phyloP scores from a whole-genome alignment of 1,140 invertebrate genomes.

The Drosophila watanabei region DNA sequence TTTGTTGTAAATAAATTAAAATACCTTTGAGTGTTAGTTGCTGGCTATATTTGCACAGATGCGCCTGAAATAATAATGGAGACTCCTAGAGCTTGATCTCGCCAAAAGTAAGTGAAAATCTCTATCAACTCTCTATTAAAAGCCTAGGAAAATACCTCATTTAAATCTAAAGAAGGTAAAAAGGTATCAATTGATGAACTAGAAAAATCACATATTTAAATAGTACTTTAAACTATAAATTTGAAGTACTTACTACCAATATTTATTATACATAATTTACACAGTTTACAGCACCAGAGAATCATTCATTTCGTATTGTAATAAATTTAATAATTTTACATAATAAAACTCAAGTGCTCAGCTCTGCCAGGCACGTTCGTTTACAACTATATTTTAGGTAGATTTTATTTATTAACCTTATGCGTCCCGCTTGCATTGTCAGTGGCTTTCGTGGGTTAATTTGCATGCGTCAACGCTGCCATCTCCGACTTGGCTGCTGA shows the following conservation, averaged over 20 bases:
- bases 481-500: conserved; percentile 47
- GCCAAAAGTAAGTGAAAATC: not conserved
- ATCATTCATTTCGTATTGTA: not conserved
- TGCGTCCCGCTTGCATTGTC: conserved; percentile 43
- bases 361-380: not conserved
- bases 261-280: not conserved
- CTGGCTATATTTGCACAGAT: conserved; percentile 44
- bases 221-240: too few relatives aligned
- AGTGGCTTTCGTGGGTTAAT: conserved; percentile 54
- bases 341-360: not conserved
- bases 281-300: not conserved
- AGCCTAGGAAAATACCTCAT: not conserved
- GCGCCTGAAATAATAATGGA: not conserved
- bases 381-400: conserved; percentile 31
- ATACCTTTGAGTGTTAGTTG: conserved; percentile 61
- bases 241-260: not conserved
- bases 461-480: conserved; percentile 69
- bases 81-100: not conserved
- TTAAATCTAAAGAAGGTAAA: not conserved
- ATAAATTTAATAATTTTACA: not conserved
- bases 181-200: too few relatives aligned
- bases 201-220: too few relatives aligned
- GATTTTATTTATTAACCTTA: conserved; percentile 67
- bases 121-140: not conserved
- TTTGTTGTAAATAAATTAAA: conserved; percentile 57